A percentile compares a stretch with the other conserved stretches of the same genome.
Conservation (phyloP, 2,888 invertebrate species). For the Priapulus caudatus region DNA sequence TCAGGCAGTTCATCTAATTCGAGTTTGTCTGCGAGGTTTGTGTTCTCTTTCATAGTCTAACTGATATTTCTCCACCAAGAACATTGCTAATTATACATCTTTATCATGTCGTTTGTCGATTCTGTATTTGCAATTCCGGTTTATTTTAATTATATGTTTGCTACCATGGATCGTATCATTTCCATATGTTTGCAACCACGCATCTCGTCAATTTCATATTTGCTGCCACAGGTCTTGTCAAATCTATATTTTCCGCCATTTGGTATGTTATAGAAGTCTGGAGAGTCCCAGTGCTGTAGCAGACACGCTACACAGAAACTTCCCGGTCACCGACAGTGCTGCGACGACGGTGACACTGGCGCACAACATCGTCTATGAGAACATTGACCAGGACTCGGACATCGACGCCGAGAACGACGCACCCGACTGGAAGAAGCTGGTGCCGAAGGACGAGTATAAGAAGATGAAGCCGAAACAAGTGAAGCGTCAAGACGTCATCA, state of each 20-base stretch:
- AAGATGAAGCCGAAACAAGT: constrained; percentile 65
- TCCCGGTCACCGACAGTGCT: background rate
- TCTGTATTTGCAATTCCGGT: too few relatives aligned
- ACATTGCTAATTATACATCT: too few relatives aligned
- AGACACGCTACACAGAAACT: constrained; percentile 48
- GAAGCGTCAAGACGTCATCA: constrained; percentile 81
- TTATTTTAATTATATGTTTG: too few relatives aligned
- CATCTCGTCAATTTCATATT: background rate
- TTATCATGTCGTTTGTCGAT: too few relatives aligned
- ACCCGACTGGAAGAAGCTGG: constrained; percentile 63
- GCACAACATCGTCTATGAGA: background rate
- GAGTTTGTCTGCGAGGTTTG: constrained; percentile 50
- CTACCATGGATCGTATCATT: too few relatives aligned
- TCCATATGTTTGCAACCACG: too few relatives aligned
- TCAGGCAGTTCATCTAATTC: constrained; percentile 60
- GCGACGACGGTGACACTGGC: background rate
- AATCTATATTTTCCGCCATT: background rate
- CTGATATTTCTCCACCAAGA: too few relatives aligned
- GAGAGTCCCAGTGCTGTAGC: constrained; percentile 62
- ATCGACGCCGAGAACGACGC: constrained; percentile 51
- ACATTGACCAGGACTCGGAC: constrained; percentile 30
- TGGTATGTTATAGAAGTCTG: constrained; percentile 43
- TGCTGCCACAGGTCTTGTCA: background rate
- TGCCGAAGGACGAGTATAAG: constrained; percentile 58
- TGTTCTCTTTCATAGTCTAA: too few relatives aligned